Percentiles rank a stretch among this genome's conserved stretches.
phyloP scores from a whole-genome alignment of 2,113 vertebrate species.

The Columbina picui region DNA sequence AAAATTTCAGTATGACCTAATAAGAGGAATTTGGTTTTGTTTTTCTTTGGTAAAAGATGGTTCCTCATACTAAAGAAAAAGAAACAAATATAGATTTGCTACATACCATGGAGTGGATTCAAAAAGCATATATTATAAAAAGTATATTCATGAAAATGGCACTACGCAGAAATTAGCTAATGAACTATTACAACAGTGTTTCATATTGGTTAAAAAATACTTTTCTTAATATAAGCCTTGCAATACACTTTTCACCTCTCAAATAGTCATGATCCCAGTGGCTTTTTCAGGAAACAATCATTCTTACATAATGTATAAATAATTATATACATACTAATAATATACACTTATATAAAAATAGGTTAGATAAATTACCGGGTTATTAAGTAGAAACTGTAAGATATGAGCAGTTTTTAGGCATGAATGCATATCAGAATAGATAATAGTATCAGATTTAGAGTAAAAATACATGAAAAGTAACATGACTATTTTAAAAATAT shows the following conservation, averaged over 20 bases:
- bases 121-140: background rate
- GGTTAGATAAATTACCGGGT: constrained; percentile 59
- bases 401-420: constrained; percentile 21
- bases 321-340: background rate
- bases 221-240: constrained; percentile 59
- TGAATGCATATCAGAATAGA: constrained; percentile 26
- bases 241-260: constrained; percentile 54
- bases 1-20: background rate
- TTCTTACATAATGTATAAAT: background rate
- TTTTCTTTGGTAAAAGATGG: constrained; percentile 29
- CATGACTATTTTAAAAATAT: background rate
- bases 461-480: constrained; percentile 28
- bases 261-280: constrained; percentile 60
- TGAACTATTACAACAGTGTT: background rate
- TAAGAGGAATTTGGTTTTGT: constrained; percentile 35
- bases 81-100: background rate
- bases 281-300: constrained; percentile 61
- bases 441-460: constrained; percentile 30
- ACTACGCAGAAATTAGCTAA: background rate
- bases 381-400: constrained; percentile 58
- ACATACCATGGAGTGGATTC: background rate
- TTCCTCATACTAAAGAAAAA: constrained; percentile 31
- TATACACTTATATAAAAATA: constrained; percentile 43
- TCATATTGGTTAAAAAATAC: constrained; percentile 21
- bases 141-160: background rate